A percentile compares a stretch with the other conserved stretches of the same genome.
phyloP scores from a whole-genome alignment of 2,113 vertebrate species.

The Lasiurus borealis region DNA sequence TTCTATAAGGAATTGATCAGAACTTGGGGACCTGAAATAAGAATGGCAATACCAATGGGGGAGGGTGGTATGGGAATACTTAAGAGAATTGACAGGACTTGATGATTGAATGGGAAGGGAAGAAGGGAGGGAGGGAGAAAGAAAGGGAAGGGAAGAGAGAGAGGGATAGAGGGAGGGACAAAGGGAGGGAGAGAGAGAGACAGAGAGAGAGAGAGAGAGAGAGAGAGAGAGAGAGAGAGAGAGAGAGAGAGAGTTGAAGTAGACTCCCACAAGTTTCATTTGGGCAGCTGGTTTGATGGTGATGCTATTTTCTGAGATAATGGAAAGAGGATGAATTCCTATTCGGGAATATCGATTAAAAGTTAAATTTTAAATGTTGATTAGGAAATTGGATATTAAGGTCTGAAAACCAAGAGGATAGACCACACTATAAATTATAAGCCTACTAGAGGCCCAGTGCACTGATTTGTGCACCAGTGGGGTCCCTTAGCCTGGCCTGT shows the following conservation, averaged over 20 bases:
- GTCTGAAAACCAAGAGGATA: conserved; percentile 22
- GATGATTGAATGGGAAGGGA: background rate
- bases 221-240: background rate
- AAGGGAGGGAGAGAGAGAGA: too few species aligned
- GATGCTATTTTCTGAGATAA: background rate
- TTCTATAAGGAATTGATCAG: background rate
- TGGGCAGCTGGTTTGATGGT: background rate
- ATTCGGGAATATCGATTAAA: background rate
- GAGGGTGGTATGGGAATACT: background rate
- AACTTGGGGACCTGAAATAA: background rate
- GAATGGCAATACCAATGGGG: background rate
- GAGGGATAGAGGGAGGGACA: too few species aligned
- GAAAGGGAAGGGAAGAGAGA: background rate
- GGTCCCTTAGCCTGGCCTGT: too few species aligned
- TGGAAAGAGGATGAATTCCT: background rate
- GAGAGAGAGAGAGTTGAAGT: background rate
- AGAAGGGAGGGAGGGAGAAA: background rate
- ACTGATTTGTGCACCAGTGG: too few species aligned
- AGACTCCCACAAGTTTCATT: background rate
- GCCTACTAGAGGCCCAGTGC: background rate
- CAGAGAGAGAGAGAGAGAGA: too few species aligned
- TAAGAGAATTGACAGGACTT: background rate
- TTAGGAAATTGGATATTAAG: background rate
- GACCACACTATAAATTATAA: background rate
- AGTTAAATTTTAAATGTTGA: conserved; percentile 34